Percentiles rank a stretch among this genome's conserved stretches.
Evolutionary conservation across 1,140 invertebrate genomes (phyloP).

Genomic region (Lordiphosa mommai): DNA sequence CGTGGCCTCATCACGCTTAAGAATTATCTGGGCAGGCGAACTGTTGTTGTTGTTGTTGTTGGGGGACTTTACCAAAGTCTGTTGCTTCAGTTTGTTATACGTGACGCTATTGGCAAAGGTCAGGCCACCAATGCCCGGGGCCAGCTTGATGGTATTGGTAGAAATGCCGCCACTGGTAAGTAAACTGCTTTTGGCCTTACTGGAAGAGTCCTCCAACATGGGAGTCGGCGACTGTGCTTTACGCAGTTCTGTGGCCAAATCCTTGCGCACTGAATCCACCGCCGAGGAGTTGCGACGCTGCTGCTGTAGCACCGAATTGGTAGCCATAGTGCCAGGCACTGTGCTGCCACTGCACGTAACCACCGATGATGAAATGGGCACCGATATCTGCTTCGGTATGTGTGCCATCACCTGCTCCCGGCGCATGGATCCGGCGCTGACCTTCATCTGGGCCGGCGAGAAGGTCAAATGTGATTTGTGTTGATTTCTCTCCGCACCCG

Average conservation of each 20-base stretch:
- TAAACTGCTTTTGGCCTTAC: constrained; percentile 31
- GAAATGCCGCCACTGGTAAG: constrained; percentile 20
- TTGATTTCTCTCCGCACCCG: constrained; percentile 57
- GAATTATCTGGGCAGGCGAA: constrained; percentile 30
- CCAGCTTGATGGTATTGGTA: constrained; percentile 72
- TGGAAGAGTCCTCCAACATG: constrained; percentile 34
- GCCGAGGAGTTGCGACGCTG: constrained; percentile 63
- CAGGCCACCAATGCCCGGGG: constrained; percentile 75
- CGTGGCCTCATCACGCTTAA: constrained; percentile 55
- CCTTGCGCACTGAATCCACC: constrained; percentile 71
- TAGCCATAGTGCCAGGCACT: constrained; percentile 60
- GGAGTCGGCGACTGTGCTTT: constrained; percentile 41
- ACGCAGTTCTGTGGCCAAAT: constrained; percentile 58
- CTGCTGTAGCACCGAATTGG: constrained; percentile 46
- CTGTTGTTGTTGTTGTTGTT: constrained; percentile 6
- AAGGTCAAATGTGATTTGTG: constrained; percentile 85
- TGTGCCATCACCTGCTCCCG: constrained; percentile 80
- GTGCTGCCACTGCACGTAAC: constrained; percentile 36
- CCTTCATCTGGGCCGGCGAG: constrained; percentile 84
- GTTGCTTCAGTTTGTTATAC: constrained; percentile 76
- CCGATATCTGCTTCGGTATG: constrained; percentile 82
- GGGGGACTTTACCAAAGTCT: constrained; percentile 42
- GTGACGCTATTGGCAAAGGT: constrained; percentile 77
- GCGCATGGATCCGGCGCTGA: constrained; percentile 73
- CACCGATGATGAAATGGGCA: constrained; percentile 54